Base-by-base conservation (phyloP, 2,888 invertebrate species). In the Trissolcus japonicus region DNA sequence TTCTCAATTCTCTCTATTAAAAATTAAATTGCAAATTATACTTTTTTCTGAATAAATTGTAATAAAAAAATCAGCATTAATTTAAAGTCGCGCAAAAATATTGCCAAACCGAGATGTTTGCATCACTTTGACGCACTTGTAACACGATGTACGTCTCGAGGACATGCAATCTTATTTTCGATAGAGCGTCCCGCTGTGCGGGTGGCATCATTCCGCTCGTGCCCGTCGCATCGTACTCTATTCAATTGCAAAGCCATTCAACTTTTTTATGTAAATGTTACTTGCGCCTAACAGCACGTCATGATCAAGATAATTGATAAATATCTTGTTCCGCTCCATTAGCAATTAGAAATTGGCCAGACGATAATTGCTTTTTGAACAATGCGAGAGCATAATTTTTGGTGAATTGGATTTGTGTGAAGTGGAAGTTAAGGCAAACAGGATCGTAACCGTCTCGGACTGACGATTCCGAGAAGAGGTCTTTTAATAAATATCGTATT, bases 71-170 rank as follows among this genome's bases (percentile, higher is more conserved):
- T 16, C 25, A 69, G 74, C 76, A 81, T 80, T 79, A 73, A 76
- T 81, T 82, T 82, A 83, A 83, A 25, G 25, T 25, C 25, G 25
- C 25, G 25, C 2, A 25, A 25, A 35, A 9, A 35, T 35, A 35
- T 35, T 35, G 35, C 35, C 35, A 76, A 81, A 78, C 68, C 76
- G 57, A 73, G 73, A 60, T 82, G 82, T 65, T 82, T 85, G 82
- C 85, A 83, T 85, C 83, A 83, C 77, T 81, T 84, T 83, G 81
- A 84, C 83, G 83, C 79, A 78, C 79, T 79, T 78, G 80, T 83
- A 82, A 74, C 68, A 46, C 66, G 77, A 78, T 79, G 72, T 40
- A 51, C 51, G 17, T 75, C 66, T 69, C 60, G 61, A 69, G 78
- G 80, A 81, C 82, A 79, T 76, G 80, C 81, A 80, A 80, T 81